Base-by-base conservation (phyloP, 2,888 invertebrate species). In the Epirrhoe tristata region DNA sequence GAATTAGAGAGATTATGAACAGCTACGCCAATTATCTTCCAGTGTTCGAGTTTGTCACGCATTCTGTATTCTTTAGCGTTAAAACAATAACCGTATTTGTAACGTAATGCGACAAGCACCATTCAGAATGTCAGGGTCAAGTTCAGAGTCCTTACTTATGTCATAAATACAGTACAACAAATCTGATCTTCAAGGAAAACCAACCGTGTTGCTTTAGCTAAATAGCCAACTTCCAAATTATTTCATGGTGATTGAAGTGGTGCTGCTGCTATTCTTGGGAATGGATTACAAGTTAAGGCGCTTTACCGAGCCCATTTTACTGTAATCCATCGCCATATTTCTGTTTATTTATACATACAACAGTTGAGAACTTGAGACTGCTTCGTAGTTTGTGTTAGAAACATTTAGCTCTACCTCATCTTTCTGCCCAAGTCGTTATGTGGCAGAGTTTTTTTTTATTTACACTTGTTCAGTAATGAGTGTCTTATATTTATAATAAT, bases 41-140 rank as follows among this genome's bases (percentile, higher is more conserved):
- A 60, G 51, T 48, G 6, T 53, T 53, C 43, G 54, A 55, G 32
- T 55, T 58, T 66, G 66, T 58, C 57, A 60, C 70, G 68, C 65
- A 65, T 57, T 65, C 52, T 58, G 58, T 69, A 61, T 66, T 64
- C 60, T 51, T 53, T 48, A 54, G 54, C 51, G 64, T 61, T 60
- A 66, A 64, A 63, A 74, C 74, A 74, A 71, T 74, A 69, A 69
- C 69, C 67, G 59, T 67, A 61, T 68, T 57, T 58, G 67, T 59
- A 66, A 70, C 68, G 69, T 69, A 64, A 68, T 54, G 59, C 63
- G 66, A 54, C 58, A 65, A 68, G 61, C 58, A 46, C 48, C 61
- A 51, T 51, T 55, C 55, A 14, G 46, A 70, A 69, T 66, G 71
- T 73, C 66, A 69, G 56, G 73, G 74, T 73, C 73, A 75, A 72